Base-by-base conservation (phyloP, 2,888 invertebrate genomes). In the Agelastica alni region DNA sequence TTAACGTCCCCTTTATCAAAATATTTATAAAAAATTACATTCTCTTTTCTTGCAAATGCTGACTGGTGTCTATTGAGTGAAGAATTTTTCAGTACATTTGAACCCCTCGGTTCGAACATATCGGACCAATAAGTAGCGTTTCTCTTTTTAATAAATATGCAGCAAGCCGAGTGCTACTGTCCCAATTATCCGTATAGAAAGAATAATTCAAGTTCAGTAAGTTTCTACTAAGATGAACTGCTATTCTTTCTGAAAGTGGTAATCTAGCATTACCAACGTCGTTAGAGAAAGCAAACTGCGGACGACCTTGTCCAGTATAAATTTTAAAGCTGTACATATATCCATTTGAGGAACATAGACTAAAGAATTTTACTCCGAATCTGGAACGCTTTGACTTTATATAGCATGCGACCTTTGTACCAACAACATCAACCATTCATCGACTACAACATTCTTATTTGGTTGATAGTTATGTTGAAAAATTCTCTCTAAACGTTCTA, bases 311-410 rank as follows among this genome's bases (percentile, higher is more conserved):
- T 42, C 42, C 1, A 16, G 18, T 42, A 42, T 42, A 42, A 4
- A 42, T 42, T n/a, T n/a, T n/a, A n/a, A n/a, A n/a, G n/a, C n/a
- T n/a, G n/a, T n/a, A n/a, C n/a, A n/a, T n/a, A n/a, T n/a, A n/a
- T n/a, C n/a, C n/a, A n/a, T n/a, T 22, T 13, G 12, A 42, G 18
- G 42, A 14, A 14, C 26, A 42, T 2, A 42, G 28, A 42, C 5
- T 13, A 22, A 42, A 42, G 10, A 26, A 12, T 22, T 42, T 42
- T n/a, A 42, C 18, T 20, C 42, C 22, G 18, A 42, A 42, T 42
- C 42, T 42, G 13, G 42, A 42, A 42, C 42, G 42, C 26, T 42
- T 42, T 22, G 26, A 39, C 36, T 13, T 36, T 1, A n/a, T n/a
- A n/a, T n/a, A n/a, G n/a, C n/a, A n/a, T n/a, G n/a, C n/a, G n/a